Base-by-base conservation (phyloP, 1,140 invertebrate genomes). In the Lepidurus packardi region DNA sequence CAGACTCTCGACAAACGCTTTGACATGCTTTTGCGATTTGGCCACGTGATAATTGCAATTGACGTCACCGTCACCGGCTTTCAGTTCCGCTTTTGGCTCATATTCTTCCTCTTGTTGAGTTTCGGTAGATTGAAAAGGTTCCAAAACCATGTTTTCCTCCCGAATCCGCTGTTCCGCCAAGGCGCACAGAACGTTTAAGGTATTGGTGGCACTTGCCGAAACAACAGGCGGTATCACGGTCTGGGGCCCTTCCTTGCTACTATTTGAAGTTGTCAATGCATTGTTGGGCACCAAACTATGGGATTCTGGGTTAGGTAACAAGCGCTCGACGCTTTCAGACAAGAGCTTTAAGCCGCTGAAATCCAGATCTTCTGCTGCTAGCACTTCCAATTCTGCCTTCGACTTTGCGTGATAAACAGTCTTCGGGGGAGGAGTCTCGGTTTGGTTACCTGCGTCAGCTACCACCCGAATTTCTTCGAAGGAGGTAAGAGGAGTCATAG, bases 161-260 rank as follows among this genome's bases (percentile, higher is more conserved):
- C 92, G 89, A 78, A 93, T 91, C 77, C 92, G 88, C 82, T 94
- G 93, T 82, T 95, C 93, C 8, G 93, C 94, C 41, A 95, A 84
- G 1, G 93, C 93, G 84, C 94, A 95, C 6, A 96, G 84, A 41
- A 96, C 84, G 78, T 92, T 92, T 34, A 96, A 84, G 0, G 93
- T 92, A 79, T 91, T 1, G 92, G 87, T 73, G 86, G 82, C 85
- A 85, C 78, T 16, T 84, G 81, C 74, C 83, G 82, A 75, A 83
- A 82, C 13, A 83, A 82, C 78, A 84, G 84, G 41, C 82, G 82
- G 75, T 83, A 83, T 74, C 83, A 82, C 75, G 78, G 78, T 43
- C 79, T 74, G 43, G 76, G 78, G 45, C 74, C 80, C 65, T 76
- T 79, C 25, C 53, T 74, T 53, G 78, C 78, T 13, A 73, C 76